phyloP scores from a whole-genome alignment of 1,140 invertebrate species.

The Bombus confusus region DNA sequence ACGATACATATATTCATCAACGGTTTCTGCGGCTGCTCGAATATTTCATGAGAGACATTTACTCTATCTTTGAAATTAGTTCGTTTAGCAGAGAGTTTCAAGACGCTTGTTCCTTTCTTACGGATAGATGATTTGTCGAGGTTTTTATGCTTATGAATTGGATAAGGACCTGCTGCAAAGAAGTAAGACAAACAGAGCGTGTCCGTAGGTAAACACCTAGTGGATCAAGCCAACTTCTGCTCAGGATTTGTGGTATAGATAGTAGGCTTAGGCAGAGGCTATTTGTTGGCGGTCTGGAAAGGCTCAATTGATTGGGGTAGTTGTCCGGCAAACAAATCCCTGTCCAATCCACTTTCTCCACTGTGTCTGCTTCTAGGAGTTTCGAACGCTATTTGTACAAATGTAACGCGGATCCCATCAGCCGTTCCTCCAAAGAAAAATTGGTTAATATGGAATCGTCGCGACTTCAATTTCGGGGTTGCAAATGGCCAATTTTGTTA shows the following conservation, averaged over 20 bases:
- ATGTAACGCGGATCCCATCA: background rate
- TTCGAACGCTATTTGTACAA: background rate
- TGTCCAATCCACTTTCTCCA: background rate
- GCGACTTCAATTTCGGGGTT: background rate
- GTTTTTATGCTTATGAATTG: background rate
- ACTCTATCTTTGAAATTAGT: background rate
- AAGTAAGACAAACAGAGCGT: background rate
- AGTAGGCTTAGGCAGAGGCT: slow-evolving; percentile 9
- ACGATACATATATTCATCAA: no score
- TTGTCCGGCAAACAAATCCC: slow-evolving; percentile 21
- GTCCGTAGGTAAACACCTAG: slow-evolving; percentile 3
- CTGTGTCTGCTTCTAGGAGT: background rate
- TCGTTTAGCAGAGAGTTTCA: background rate
- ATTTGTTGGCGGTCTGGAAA: slow-evolving; percentile 21
- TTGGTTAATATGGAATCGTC: background rate
- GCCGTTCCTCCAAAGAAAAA: background rate
- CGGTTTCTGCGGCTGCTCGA: background rate
- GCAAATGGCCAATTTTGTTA: slow-evolving; percentile 26
- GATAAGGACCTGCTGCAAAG: background rate
- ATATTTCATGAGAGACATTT: background rate
- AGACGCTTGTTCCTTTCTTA: background rate
- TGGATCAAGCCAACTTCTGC: slow-evolving; percentile 14
- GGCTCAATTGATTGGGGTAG: slow-evolving; percentile 14
- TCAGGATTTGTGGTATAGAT: background rate
- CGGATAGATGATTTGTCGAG: background rate